Conservation (phyloP, 2,113 vertebrate genomes). For the Puntigrus tetrazona region DNA sequence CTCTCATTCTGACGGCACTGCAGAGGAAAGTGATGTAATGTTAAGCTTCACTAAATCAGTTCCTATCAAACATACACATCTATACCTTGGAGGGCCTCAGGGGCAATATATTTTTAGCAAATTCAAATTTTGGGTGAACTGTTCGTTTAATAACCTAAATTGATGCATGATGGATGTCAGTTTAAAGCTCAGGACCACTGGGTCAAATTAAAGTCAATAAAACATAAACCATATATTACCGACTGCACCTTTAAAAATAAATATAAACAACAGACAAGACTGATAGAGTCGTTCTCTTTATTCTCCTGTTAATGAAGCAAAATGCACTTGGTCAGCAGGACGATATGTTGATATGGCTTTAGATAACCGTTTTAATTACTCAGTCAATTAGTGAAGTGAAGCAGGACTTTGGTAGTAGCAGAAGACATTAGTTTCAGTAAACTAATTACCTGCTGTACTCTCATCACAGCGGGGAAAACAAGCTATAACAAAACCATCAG, state of each 20-base stretch:
- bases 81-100: neutral
- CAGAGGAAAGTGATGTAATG: no score
- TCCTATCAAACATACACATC: neutral
- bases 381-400: constrained; percentile 52
- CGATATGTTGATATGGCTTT: constrained; percentile 45
- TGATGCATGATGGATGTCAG: neutral
- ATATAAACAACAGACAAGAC: neutral
- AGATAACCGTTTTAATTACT: constrained; percentile 39
- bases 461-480: constrained; percentile 49
- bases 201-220: neutral
- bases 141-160: neutral
- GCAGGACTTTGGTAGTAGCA: constrained; percentile 42
- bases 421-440: constrained; percentile 55
- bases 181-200: neutral
- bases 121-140: neutral
- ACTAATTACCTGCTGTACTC: constrained; percentile 53
- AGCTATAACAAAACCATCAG: constrained; percentile 40
- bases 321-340: constrained; percentile 37
- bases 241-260: constrained; percentile 6
- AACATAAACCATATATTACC: neutral
- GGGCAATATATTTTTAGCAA: neutral
- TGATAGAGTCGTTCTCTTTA: constrained; percentile 18
- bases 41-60: neutral
- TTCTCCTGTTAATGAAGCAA: constrained; percentile 26
- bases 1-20: no score